phyloP scores from a whole-genome alignment of 2,888 invertebrate species.

The Andrena hattorfiana region DNA sequence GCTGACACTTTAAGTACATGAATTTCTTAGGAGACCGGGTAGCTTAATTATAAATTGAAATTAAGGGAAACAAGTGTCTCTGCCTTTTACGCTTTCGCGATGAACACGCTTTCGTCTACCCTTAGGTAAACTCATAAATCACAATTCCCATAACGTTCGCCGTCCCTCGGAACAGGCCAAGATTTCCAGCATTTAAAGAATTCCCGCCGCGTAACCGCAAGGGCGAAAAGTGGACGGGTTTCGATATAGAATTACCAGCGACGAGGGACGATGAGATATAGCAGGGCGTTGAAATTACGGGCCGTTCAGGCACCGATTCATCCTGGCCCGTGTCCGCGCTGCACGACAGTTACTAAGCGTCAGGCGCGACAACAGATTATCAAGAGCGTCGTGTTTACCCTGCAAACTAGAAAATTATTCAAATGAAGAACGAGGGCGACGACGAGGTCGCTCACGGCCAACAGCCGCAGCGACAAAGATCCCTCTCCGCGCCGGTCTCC shows the following conservation, averaged over 20 bases:
- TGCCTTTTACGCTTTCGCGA: not conserved
- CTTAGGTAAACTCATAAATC: not conserved
- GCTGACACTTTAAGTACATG: not conserved
- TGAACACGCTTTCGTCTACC: too few species aligned
- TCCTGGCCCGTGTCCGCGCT: not conserved
- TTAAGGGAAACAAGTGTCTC: not conserved
- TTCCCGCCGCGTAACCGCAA: not conserved
- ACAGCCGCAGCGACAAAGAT: not conserved
- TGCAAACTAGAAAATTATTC: constrained; percentile 72
- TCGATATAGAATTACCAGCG: constrained; percentile 9
- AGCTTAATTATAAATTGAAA: not conserved
- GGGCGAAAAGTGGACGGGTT: not conserved
- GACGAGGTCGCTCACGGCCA: not conserved
- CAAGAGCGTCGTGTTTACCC: constrained; percentile 51
- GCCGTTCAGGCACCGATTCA: constrained; percentile 42
- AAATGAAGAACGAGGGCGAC: constrained; percentile 45
- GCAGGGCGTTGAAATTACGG: constrained; percentile 49
- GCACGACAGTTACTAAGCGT: constrained; percentile 31
- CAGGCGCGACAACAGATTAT: constrained; percentile 16
- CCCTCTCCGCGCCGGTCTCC: not conserved
- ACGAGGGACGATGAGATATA: constrained; percentile 28
- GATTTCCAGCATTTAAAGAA: not conserved
- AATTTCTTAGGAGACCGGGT: not conserved
- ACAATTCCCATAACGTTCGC: not conserved
- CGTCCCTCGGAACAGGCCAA: not conserved